phyloP scores from a whole-genome alignment of 1,140 invertebrate species.

The Drosophila teissieri region DNA sequence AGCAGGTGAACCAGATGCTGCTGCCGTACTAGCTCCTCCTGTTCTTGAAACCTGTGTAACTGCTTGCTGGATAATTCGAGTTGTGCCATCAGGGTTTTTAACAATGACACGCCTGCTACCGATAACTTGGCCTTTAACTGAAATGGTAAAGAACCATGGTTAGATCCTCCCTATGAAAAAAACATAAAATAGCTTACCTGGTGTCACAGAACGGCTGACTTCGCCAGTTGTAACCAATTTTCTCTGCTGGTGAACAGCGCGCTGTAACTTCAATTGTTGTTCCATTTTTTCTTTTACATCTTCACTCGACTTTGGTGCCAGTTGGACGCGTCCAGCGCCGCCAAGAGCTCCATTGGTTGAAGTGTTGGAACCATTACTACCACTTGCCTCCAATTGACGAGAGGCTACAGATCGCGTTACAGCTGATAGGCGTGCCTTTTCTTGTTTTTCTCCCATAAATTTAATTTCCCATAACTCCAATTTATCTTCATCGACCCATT shows the following conservation, averaged over 20 bases:
- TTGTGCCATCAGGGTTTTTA: slow-evolving; percentile 91
- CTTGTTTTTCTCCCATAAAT: slow-evolving; percentile 95
- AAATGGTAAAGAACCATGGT: background rate
- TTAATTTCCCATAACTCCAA: slow-evolving; percentile 98
- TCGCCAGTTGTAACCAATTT: slow-evolving; percentile 85
- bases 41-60: slow-evolving; percentile 61
- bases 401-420: slow-evolving; percentile 88
- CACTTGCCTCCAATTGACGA: slow-evolving; percentile 62
- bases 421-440: slow-evolving; percentile 89
- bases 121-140: slow-evolving; percentile 76
- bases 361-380: slow-evolving; percentile 13
- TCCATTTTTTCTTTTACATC: slow-evolving; percentile 97
- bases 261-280: slow-evolving; percentile 93
- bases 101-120: slow-evolving; percentile 88
- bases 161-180: background rate
- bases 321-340: slow-evolving; percentile 63
- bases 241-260: slow-evolving; percentile 92
- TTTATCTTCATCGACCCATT: slow-evolving; percentile 98
- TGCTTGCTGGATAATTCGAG: slow-evolving; percentile 89
- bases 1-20: slow-evolving; percentile 60
- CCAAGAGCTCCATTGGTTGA: slow-evolving; percentile 32
- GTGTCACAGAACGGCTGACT: slow-evolving; percentile 46
- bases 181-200: slow-evolving; percentile 37
- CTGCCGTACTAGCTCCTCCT: slow-evolving; percentile 22
- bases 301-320: slow-evolving; percentile 84